Evolutionary conservation across 2,797 vertebrate species (phyloP), one percentile per base, ranked within the genome.

Genomic region (Ctenopoma multispine): DNA sequence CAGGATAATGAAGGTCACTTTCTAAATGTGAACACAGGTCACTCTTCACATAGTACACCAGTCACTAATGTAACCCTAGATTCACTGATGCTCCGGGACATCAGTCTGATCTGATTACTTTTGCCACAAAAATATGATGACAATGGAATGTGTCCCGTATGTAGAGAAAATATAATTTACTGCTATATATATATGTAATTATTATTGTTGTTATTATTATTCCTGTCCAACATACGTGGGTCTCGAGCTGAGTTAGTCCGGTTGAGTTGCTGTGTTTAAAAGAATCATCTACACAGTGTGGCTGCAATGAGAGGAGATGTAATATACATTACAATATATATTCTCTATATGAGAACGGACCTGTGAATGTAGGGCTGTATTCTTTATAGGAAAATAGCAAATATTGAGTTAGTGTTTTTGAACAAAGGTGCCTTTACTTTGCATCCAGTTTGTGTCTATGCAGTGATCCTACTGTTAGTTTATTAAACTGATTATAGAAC

Each of bases 1-100:
- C 62, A 29, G 29, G 47, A 40, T 43, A 34, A 62, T 23, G 18
- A 75, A 71, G 80, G 74, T 72, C 63, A 72, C 82, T 81, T 69
- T 78, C 50, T 69, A 63, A 72, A 81, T 64, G 70, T 49, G 40
- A 66, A 79, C 46, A 58, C 54, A 55, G 51, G 47, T 67, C 20
- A 15, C 21, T 54, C 46, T 48, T 18, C 23, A 60, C 24, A 67
- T 44, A 18, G 59, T 47, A 61, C 9, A 36, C 36, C 36, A 55
- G 18, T n/a, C 38, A 15, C 41, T 69, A 55, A 77, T 44, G 54
- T 58, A 68, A 75, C 29, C 10, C 38, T 13, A 40, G 13, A 12
- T 40, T 60, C 24, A 43, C 15, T 20, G 0, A 1, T 71, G 23
- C 59, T 46, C 40, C 46, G 11, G 27, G 54, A 43, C 64, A 34